Evolutionary conservation across 1,140 invertebrate genomes (phyloP).

Genomic region (Drosophila nasuta): DNA sequence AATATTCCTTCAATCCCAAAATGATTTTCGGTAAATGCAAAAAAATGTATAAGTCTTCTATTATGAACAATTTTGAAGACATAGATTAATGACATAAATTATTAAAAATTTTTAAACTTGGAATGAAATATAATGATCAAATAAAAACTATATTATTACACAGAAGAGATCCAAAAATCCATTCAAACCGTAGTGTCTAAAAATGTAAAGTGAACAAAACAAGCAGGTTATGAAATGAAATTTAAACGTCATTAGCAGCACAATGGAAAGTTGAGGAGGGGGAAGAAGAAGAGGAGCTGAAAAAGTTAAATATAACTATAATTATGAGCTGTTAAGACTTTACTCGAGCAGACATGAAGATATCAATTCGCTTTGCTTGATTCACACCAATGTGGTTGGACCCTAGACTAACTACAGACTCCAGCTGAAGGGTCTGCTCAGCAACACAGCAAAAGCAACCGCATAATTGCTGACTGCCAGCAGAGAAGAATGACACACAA

Average conservation of each 20-base stretch:
- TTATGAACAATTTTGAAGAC: too few species aligned
- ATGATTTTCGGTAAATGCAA: too few species aligned
- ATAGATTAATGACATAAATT: too few species aligned
- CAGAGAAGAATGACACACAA: slow-evolving; percentile 17
- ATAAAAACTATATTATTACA: too few species aligned
- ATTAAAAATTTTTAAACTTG: too few species aligned
- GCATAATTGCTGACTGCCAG: slow-evolving; percentile 37
- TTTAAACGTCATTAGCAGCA: slow-evolving; percentile 14
- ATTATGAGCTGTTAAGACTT: slow-evolving; percentile 1
- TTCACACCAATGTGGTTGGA: slow-evolving; percentile 18
- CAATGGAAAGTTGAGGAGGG: background rate
- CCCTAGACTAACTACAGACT: slow-evolving; percentile 7
- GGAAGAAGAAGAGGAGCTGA: too few species aligned
- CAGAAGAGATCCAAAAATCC: background rate
- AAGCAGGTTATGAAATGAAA: background rate
- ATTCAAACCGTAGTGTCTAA: background rate
- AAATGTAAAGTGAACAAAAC: background rate
- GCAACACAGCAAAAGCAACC: slow-evolving; percentile 17
- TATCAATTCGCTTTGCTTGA: slow-evolving; percentile 42
- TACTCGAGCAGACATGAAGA: slow-evolving; percentile 21
- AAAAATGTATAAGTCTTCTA: too few species aligned
- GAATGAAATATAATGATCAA: background rate
- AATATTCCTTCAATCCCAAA: too few species aligned
- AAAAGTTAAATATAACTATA: slow-evolving; percentile 11
- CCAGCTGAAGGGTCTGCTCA: slow-evolving; percentile 18